These are phyloP conservation scores for Hofmannophila pseudospretella DNA, from an alignment of 2,888 invertebrate genomes.

Conservation along the genomic window DNA sequence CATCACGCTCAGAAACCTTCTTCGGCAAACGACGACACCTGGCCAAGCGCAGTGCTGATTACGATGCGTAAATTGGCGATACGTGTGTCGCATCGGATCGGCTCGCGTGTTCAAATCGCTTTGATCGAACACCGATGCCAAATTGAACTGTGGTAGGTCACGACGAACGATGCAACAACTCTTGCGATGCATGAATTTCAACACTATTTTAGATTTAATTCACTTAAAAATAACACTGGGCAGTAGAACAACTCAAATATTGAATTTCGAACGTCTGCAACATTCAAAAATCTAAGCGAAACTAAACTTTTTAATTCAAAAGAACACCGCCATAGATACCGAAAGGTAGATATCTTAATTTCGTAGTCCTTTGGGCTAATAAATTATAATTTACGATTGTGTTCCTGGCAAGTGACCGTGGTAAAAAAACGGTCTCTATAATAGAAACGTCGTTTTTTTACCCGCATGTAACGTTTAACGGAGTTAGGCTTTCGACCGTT, in stretches of 20 bases:
- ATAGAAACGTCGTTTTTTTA: slow-evolving; percentile 72
- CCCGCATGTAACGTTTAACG: slow-evolving; percentile 59
- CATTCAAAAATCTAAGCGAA: slow-evolving; percentile 40
- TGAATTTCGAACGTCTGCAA: slow-evolving; percentile 40
- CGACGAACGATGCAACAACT: slow-evolving; percentile 11
- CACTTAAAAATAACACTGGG: slow-evolving; percentile 6
- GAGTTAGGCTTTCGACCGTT: slow-evolving; percentile 49
- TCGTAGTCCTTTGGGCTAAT: slow-evolving; percentile 53
- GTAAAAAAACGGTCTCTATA: slow-evolving; percentile 65
- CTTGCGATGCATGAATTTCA: too few relatives aligned
- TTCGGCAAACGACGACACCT: slow-evolving; percentile 9
- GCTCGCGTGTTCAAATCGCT: slow-evolving; percentile 36
- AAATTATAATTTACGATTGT: slow-evolving; percentile 75
- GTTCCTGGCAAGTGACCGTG: slow-evolving; percentile 43
- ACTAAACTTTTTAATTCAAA: slow-evolving; percentile 53
- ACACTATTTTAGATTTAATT: neutral
- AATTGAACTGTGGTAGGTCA: slow-evolving; percentile 63
- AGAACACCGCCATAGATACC: slow-evolving; percentile 57
- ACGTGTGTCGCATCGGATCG: slow-evolving; percentile 57
- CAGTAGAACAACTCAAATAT: neutral
- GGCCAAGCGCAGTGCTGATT: slow-evolving; percentile 17
- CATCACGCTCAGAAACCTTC: slow-evolving; percentile 12
- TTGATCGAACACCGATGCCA: slow-evolving; percentile 44
- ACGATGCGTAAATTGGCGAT: slow-evolving; percentile 53
- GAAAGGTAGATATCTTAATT: slow-evolving; percentile 70